Evolutionary conservation across 2,797 vertebrate species (phyloP), one percentile per base, ranked within the genome.

Genomic region (Anniella stebbinsi): DNA sequence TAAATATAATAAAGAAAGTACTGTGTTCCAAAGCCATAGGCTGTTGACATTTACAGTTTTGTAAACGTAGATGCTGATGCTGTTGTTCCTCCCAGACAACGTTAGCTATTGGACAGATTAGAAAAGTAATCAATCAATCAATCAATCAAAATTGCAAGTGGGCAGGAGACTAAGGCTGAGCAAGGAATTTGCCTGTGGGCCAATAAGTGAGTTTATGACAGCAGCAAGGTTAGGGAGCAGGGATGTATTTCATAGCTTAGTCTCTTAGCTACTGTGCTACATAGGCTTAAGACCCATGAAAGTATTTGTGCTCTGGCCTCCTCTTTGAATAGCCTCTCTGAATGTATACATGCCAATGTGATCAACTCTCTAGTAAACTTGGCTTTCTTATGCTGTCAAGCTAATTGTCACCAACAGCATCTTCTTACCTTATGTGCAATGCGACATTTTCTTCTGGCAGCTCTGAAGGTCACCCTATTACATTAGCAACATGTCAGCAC

Each of bases 391-490:
- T 38, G 76, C 13, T 36, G 36, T 51, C 76, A n/a, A 33, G 30
- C 60, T 67, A 51, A 54, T 80, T 51, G 76, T 69, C 23, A 12
- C 63, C 36, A 12, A 63, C 54, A 87, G 72, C 83, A 92, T 88
- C 57, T 84, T 91, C 91, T 84, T 1, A 5, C 86, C 91, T 91
- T 76, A 5, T 0, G 63, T 81, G 13, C 67, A 21, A 36, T 84
- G 66, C 38, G 91, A 38, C 92, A 92, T 93, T 93, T 93, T 86
- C 77, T 54, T 18, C 75, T 80, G 87, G 75, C 87, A 95, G 83
- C 88, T 94, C 70, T 82, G 93, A 89, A 95, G 93, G 91, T 45
- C 86, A 87, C 87, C 89, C 73, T 57, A n/a, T 93, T 77, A 1
- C 48, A 86, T 91, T 92, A 90, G 84, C 91, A 92, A 84, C 91